Conservation (phyloP, 2,888 invertebrate species). For the Papilio demoleus region DNA sequence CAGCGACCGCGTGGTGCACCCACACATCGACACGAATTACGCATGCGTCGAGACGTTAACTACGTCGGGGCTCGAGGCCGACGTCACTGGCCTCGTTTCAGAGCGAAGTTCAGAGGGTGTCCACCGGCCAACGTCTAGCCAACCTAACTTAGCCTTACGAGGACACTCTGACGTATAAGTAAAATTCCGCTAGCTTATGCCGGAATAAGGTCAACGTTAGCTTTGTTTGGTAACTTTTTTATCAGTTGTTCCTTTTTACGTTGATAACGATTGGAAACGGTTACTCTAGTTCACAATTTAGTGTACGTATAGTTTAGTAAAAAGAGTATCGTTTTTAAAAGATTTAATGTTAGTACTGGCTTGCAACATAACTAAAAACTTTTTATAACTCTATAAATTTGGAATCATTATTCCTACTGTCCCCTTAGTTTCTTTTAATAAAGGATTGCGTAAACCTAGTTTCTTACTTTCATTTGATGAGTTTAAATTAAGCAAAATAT, state of each 20-base stretch:
- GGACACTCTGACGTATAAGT: constrained; percentile 35
- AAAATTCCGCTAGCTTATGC: constrained; percentile 23
- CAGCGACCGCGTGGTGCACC: constrained; percentile 70
- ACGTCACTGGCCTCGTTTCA: constrained; percentile 73
- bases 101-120: constrained; percentile 62
- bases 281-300: background rate
- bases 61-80: constrained; percentile 67
- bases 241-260: constrained; percentile 2
- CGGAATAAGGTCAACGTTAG: constrained; percentile 22
- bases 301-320: background rate
- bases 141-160: constrained; percentile 33
- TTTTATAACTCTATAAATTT: too few species aligned
- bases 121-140: constrained; percentile 30
- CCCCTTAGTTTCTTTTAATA: too few species aligned
- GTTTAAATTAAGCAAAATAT: background rate
- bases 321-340: background rate
- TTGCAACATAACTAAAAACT: too few species aligned
- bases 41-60: constrained; percentile 66
- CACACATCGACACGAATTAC: constrained; percentile 68
- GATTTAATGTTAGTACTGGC: too few species aligned
- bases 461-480: background rate
- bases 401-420: too few species aligned
- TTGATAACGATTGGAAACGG: constrained; percentile 9
- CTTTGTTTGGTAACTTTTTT: constrained; percentile 11
- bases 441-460: too few species aligned